These are phyloP conservation scores for Passerina amoena DNA, from an alignment of 2,113 vertebrate genomes.

Conservation along the genomic window DNA sequence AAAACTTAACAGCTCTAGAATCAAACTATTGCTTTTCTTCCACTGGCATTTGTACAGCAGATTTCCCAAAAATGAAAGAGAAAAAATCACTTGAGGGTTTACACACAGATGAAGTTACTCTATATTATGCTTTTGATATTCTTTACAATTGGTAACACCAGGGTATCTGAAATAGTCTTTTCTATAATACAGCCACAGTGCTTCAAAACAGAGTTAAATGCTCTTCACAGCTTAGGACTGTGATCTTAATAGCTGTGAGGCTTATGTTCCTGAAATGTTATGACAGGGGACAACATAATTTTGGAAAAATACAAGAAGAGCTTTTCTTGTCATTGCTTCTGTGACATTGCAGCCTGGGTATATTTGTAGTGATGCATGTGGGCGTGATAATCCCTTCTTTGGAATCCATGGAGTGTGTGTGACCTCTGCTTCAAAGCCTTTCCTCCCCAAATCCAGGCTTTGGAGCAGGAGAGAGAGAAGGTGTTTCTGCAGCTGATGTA, in stretches of 20 bases:
- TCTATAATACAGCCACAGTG: neutral
- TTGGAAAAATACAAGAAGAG: constrained; percentile 17
- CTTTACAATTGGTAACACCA: neutral
- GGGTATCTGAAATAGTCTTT: neutral
- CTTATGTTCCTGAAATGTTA: neutral
- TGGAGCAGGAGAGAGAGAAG: neutral
- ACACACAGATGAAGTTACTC: neutral
- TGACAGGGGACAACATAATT: neutral
- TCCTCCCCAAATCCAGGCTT: constrained; percentile 1
- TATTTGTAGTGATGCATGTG: constrained; percentile 32
- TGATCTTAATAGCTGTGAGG: neutral
- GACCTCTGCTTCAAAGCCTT: constrained; percentile 21
- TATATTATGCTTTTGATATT: neutral
- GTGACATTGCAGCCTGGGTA: constrained; percentile 4
- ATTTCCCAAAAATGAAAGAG: neutral
- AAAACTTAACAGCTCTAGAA: neutral
- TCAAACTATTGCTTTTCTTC: neutral
- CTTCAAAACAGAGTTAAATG: neutral
- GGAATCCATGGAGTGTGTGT: neutral
- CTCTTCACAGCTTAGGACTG: neutral
- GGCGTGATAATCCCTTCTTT: constrained; percentile 36
- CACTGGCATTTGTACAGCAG: neutral
- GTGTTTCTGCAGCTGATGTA: constrained; percentile 12
- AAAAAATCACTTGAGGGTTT: neutral
- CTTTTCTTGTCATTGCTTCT: constrained; percentile 28